Evolutionary conservation across 2,797 vertebrate species (phyloP), one percentile per base, ranked within the genome.

Genomic region (Rhinatrema bivittatum): DNA sequence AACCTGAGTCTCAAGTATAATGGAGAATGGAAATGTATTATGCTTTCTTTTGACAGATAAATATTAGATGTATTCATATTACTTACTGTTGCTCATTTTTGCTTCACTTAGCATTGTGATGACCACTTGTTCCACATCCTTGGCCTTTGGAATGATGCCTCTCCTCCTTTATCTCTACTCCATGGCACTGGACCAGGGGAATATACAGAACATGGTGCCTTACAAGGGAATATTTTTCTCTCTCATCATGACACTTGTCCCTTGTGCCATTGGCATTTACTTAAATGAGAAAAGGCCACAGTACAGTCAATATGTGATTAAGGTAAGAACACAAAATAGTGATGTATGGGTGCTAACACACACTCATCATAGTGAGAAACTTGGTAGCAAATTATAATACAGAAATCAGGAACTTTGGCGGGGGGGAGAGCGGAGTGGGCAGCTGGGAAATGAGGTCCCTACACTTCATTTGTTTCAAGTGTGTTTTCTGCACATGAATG

Each of bases 131-230:
- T 93, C 88, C 39, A 81, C 65, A 4, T 38, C 88, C 19, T 39
- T 52, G 16, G 87, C 86, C 9, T 50, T 87, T 58, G 90, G 70
- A 39, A 49, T 91, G 68, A 90, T 89, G 88, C 87, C 91, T 16
- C 56, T 92, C 50, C 79, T 91, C 31, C 76, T 94, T 7, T 85
- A 72, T 30, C 23, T 92, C 49, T 90, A 81, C 72, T 70, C 44
- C 16, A 54, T 69, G 57, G 85, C 82, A n/a, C 70, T 90, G 12
- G 32, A 48, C 1, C 2, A 67, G 1, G 60, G 44, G 4, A 56
- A 69, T 23, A 50, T 89, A 61, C 65, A 79, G 57, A 56, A 57
- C 5, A 79, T 81, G 7, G 72, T 97, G 11, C 90, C 89, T 8
- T 91, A 87, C 16, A 18, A 15, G 4, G 46, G 72, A 53, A 89